A percentile compares a stretch with the other conserved stretches of the same genome.
These are phyloP conservation scores for Diceros bicornis DNA, from an alignment of 2,797 vertebrate species.

Conservation along the genomic window DNA sequence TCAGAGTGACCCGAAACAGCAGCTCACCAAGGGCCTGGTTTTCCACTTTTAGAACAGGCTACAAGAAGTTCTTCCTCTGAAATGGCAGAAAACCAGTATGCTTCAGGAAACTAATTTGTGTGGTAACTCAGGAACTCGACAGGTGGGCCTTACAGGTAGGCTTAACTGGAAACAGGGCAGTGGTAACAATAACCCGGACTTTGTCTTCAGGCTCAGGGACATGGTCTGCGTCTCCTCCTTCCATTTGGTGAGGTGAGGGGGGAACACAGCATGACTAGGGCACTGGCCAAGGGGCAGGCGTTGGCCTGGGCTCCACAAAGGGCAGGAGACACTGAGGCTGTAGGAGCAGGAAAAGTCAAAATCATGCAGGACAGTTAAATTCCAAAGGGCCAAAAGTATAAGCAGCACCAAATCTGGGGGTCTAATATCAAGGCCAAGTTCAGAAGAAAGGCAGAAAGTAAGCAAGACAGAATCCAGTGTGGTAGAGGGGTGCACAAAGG, in stretches of 20 bases:
- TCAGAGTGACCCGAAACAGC: background rate
- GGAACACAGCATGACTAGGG: background rate
- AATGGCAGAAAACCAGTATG: background rate
- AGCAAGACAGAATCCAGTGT: background rate
- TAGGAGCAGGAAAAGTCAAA: constrained; percentile 40
- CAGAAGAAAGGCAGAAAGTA: background rate
- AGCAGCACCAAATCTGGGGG: background rate
- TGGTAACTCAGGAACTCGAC: background rate
- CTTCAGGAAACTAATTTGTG: background rate
- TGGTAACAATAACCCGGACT: background rate
- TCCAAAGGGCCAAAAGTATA: background rate
- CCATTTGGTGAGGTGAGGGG: background rate
- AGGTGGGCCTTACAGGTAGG: background rate
- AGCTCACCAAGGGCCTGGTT: background rate
- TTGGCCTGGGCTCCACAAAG: background rate
- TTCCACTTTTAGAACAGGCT: background rate
- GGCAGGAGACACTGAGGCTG: background rate
- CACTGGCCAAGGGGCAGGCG: background rate
- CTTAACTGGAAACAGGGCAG: background rate
- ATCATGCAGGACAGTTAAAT: background rate
- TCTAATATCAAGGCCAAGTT: background rate
- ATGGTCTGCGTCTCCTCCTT: background rate
- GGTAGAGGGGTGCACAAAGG: background rate
- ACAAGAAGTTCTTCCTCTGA: background rate
- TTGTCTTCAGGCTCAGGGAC: background rate